Base-by-base conservation (phyloP, 2,113 vertebrate species). In the Leptobrachium ailaonicum region DNA sequence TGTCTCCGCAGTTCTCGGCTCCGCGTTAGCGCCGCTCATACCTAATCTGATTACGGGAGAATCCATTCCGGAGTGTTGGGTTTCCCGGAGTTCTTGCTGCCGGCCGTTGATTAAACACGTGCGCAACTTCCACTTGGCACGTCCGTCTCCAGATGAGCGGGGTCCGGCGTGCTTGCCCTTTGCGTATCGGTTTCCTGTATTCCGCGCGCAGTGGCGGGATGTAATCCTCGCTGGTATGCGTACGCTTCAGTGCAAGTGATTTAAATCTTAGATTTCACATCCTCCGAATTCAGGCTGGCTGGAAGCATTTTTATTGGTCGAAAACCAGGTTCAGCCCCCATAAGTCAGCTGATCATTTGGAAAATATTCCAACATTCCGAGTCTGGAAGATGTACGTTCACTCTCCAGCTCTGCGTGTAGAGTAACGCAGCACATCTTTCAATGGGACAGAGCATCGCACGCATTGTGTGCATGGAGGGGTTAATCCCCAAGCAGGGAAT, bases 321-420 rank as follows among this genome's bases (percentile, higher is more conserved):
- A 5, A 32, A 77, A 58, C 32, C 50, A 14, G 14, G 40, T 69
- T 8, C 50, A 40, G 12, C n/a, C n/a, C 41, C 12, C 14, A 11
- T 14, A 41, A 41, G 13, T 10, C 40, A 9, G 2, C 12, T 2
- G 6, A 41, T 43, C 50, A 54, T 1, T 4, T 68, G 66, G 76
- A 70, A 78, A 78, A 14, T 78, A 71, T 78, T 70, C 44, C 58
- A 77, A 77, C 58, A 14, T 44, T 73, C 58, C 63, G 2, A 8
- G 11, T 74, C 4, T 60, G 44, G 41, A 13, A 41, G 14, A 76
- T 54, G 12, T 47, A 56, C 32, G 56, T 72, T 42, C 10, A 72
- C 41, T 8, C 10, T 3, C 9, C 3, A 11, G 41, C 8, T 50
- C 20, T 32, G 20, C 20, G 20, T 32, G 20, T 32, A 32, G 20